phyloP scores from a whole-genome alignment of 2,888 invertebrate genomes.

The Serripes groenlandicus region DNA sequence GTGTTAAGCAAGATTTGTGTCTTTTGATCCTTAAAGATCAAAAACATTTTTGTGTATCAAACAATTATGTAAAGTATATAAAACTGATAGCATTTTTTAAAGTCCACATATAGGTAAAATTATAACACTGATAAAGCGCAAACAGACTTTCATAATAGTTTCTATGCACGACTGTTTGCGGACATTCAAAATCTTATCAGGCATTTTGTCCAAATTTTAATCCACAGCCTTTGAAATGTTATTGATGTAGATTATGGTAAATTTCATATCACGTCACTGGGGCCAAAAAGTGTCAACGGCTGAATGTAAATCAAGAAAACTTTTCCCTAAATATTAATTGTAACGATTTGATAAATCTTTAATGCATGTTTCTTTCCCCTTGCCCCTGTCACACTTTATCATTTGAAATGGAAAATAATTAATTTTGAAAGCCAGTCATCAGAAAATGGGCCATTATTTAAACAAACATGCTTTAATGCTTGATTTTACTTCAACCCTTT shows the following conservation, averaged over 20 bases:
- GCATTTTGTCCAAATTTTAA: constrained; percentile 47
- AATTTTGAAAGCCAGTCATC: constrained; percentile 14
- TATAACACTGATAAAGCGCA: constrained; percentile 57
- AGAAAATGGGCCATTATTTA: neutral
- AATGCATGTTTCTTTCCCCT: constrained; percentile 14
- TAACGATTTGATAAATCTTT: constrained; percentile 29
- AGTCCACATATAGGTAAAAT: constrained; percentile 56
- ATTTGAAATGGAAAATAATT: constrained; percentile 14
- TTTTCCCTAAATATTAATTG: constrained; percentile 20
- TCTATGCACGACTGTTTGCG: constrained; percentile 62
- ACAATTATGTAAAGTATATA: constrained; percentile 58
- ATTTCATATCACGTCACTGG: constrained; percentile 40
- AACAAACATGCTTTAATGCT: neutral
- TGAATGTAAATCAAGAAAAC: constrained; percentile 21
- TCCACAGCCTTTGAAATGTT: constrained; percentile 37
- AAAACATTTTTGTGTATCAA: constrained; percentile 63
- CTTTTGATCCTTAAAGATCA: constrained; percentile 66
- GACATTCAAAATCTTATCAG: constrained; percentile 64
- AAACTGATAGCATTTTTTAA: constrained; percentile 47
- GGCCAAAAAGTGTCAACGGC: constrained; percentile 6
- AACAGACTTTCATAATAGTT: constrained; percentile 61
- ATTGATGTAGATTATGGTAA: constrained; percentile 41
- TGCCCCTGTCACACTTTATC: constrained; percentile 26
- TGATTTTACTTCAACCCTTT: neutral
- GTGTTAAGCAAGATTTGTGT: constrained; percentile 11